Base-by-base conservation (phyloP, 92 coral and sea anemone genomes). In the Actinernus sp. region DNA sequence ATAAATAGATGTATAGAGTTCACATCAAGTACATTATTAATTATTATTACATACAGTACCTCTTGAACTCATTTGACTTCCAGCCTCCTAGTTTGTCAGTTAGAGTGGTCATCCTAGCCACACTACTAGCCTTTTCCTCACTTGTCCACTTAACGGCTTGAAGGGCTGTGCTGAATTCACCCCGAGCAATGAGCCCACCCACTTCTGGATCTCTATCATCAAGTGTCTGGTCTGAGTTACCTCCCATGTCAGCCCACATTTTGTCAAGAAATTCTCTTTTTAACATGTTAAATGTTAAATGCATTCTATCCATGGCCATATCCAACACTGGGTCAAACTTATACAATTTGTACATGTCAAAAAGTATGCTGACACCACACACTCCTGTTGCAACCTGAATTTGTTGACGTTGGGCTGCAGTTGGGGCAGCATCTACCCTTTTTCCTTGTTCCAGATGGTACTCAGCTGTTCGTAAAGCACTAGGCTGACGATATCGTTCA, bases 71-170 rank as follows among this genome's bases (percentile, higher is more conserved):
- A 41, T 73, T 74, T 5, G 90, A 78, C 39, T 83, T 89, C 91
- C 91, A 89, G 39, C 83, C 53, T 26, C 90, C 96, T 1, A 84
- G 75, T 55, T 89, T 89, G 52, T 84, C 91, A 0, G 96, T 89
- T 2, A 89, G 52, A 19, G 65, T 37, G 21, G 60, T 51, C 34
- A 89, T 7, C 26, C 74, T 55, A 1, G 81, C 96, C 6, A 84
- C 91, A 58, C 91, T 88, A 22, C 61, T 84, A 2, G 53, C 78
- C 36, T 84, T 89, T 26, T 84, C 88, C 45, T 89, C 85, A 1
- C 61, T 16, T 1, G 78, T 55, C 88, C 96, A 89, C 14, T 31
- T 8, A 36, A 89, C 72, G 26, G 83, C 81, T 24, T 37, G 50
- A 33, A 78, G 77, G 23, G 78, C 83, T 26, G 50, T 22, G 0